Evolutionary conservation across 2,888 invertebrate species (phyloP).

Genomic region (Pycnomerus fuliginosus): DNA sequence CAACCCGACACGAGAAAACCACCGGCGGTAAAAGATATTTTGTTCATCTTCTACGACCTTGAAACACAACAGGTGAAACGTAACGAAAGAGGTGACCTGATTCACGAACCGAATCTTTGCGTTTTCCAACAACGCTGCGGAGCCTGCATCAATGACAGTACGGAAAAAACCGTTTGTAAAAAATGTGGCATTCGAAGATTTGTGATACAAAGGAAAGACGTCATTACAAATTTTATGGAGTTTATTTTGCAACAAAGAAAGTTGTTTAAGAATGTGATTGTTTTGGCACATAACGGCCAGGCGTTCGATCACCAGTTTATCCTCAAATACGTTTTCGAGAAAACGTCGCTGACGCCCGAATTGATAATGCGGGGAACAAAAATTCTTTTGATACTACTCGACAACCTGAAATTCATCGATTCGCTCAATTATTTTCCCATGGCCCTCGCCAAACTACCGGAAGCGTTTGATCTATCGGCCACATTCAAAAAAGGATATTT

Average conservation of each 20-base stretch:
- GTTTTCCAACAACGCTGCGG: background rate
- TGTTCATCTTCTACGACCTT: background rate
- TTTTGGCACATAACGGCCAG: background rate
- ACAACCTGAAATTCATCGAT: background rate
- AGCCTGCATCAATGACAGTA: background rate
- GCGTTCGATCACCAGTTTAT: background rate
- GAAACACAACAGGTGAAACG: background rate
- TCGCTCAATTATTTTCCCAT: background rate
- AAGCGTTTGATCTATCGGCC: background rate
- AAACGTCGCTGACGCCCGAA: background rate
- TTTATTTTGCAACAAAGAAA: background rate
- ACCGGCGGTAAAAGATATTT: background rate
- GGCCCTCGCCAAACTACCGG: background rate
- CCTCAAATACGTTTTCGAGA: background rate
- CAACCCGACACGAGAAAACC: background rate
- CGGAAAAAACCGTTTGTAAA: background rate
- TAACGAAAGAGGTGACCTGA: background rate
- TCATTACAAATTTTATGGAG: background rate
- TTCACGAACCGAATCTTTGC: background rate
- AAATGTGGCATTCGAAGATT: background rate
- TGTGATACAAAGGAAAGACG: background rate
- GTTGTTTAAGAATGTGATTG: background rate
- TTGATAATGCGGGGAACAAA: background rate
- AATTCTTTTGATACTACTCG: background rate
- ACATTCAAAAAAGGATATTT: slow-evolving; percentile 28